Conservation (phyloP, 2,888 invertebrate species). For the Operophtera brumata region DNA sequence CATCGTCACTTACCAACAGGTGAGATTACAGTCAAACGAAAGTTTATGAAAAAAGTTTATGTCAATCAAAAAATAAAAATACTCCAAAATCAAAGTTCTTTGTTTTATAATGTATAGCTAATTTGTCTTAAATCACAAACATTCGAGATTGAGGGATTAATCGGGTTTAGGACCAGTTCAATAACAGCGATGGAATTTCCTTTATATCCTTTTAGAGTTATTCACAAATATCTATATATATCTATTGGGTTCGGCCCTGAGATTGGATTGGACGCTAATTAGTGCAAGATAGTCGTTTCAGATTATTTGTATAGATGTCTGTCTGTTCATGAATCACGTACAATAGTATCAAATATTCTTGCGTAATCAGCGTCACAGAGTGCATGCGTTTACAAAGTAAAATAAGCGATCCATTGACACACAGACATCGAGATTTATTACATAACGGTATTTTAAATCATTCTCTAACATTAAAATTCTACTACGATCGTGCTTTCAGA, state of each 20-base stretch:
- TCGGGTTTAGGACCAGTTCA: slow-evolving; percentile 16
- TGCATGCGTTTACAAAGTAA: slow-evolving; percentile 60
- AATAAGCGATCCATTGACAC: slow-evolving; percentile 74
- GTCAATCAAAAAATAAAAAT: no score
- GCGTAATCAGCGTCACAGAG: slow-evolving; percentile 61
- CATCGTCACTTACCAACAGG: no score
- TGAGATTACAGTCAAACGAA: no score
- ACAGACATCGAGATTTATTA: slow-evolving; percentile 62
- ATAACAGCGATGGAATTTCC: slow-evolving; percentile 9
- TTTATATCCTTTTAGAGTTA: slow-evolving; percentile 12
- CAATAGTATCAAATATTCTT: slow-evolving; percentile 26
- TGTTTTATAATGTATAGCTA: neutral
- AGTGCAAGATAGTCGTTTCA: slow-evolving; percentile 30
- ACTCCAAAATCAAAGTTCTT: no score
- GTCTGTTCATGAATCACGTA: slow-evolving; percentile 51
- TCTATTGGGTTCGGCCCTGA: slow-evolving; percentile 28
- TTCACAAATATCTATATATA: slow-evolving; percentile 2
- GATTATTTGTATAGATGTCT: slow-evolving; percentile 25
- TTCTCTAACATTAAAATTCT: slow-evolving; percentile 53
- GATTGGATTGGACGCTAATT: slow-evolving; percentile 33
- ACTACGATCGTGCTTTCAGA: slow-evolving; percentile 52
- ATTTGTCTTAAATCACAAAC: slow-evolving; percentile 8
- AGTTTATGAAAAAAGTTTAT: no score
- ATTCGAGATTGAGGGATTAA: slow-evolving; percentile 8
- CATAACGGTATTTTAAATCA: slow-evolving; percentile 50